Percentiles rank a stretch among this genome's conserved stretches.
Evolutionary conservation across 2,888 invertebrate species (phyloP).

Genomic region (Nyleta sp.): DNA sequence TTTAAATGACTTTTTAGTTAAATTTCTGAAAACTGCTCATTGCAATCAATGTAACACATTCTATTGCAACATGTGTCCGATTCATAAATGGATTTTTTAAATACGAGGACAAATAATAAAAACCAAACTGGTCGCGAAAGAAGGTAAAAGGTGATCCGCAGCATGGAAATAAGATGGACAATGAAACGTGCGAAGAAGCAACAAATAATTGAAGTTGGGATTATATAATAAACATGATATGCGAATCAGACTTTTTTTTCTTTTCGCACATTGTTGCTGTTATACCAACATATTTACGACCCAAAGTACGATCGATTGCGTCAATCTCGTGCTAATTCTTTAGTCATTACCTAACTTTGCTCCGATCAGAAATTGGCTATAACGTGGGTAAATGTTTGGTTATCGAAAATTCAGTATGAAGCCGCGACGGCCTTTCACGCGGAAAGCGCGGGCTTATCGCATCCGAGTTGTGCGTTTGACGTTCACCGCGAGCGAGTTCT

Average conservation of each 20-base stretch:
- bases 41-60: no score
- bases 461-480: conserved; percentile 58
- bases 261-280: conserved; percentile 62
- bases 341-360: conserved; percentile 44
- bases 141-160: conserved; percentile 1
- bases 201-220: conserved; percentile 28
- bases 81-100: conserved; percentile 39
- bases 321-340: conserved; percentile 61
- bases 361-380: conserved; percentile 57
- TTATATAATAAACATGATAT: conserved; percentile 45
- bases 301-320: conserved; percentile 58
- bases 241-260: conserved; percentile 48
- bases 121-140: neutral
- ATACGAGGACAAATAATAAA: neutral
- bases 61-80: conserved; percentile 10
- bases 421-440: conserved; percentile 59
- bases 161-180: conserved; percentile 1
- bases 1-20: no score
- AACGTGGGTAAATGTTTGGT: neutral
- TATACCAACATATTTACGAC: conserved; percentile 63
- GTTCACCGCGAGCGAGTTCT: conserved; percentile 68
- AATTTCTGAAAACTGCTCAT: no score
- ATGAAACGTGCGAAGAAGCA: conserved; percentile 19
- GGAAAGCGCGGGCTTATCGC: conserved; percentile 52
- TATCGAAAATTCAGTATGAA: conserved; percentile 46